Evolutionary conservation across 2,113 vertebrate species (phyloP).

Genomic region (Stercorarius parasiticus): DNA sequence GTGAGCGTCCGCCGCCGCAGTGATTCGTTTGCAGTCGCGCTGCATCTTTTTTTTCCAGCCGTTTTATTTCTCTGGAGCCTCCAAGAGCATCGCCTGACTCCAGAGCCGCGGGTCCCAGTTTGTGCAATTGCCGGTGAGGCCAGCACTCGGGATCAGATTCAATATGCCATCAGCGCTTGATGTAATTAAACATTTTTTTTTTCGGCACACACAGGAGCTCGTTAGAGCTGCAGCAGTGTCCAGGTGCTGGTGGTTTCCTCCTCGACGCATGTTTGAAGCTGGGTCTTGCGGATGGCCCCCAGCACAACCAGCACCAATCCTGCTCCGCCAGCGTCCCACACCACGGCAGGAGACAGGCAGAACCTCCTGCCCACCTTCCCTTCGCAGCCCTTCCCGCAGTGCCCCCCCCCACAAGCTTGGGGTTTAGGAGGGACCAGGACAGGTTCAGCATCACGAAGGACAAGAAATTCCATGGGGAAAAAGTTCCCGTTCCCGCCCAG

Average conservation of each 20-base stretch:
- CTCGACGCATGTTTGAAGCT: no score
- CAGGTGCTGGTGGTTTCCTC: background rate
- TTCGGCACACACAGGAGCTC: background rate
- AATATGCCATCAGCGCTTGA: background rate
- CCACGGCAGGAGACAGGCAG: background rate
- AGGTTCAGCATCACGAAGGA: background rate
- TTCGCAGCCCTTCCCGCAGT: background rate
- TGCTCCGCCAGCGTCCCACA: background rate
- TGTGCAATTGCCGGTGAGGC: rapidly evolving
- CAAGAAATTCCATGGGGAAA: background rate
- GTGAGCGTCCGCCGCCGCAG: rapidly evolving
- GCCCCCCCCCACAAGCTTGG: background rate
- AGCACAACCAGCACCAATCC: background rate
- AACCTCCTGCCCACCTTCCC: background rate
- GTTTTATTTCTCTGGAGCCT: background rate
- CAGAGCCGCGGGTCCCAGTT: background rate
- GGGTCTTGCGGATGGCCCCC: rapidly evolving
- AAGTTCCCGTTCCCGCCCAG: background rate
- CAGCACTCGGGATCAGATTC: background rate
- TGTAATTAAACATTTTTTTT: background rate
- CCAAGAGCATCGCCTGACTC: background rate
- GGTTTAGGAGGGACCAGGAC: background rate
- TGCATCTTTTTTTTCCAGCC: background rate
- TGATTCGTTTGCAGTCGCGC: no score
- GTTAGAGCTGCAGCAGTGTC: background rate